These are phyloP conservation scores for Drosophila rhopaloa DNA, from an alignment of 1,140 invertebrate genomes.

Conservation along the genomic window DNA sequence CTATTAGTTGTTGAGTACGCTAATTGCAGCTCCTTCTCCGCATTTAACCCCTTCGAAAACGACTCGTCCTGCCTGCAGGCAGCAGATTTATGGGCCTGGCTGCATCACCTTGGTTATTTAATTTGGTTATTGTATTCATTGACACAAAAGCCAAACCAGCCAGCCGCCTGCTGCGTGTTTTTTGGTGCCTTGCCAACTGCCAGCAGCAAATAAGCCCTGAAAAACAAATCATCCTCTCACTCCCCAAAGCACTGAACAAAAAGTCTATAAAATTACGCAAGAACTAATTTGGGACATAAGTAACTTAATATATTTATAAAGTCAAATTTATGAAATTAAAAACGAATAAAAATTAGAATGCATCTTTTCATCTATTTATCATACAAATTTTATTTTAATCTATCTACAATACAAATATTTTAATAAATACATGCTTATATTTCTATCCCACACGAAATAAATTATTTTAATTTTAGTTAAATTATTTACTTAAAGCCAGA, in stretches of 20 bases:
- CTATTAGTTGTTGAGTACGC: slow-evolving; percentile 60
- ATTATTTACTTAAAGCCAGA: too few relatives aligned
- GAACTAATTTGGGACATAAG: background rate
- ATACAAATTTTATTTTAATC: too few relatives aligned
- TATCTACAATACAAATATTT: too few relatives aligned
- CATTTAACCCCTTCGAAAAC: slow-evolving; percentile 42
- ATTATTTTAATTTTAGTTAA: too few relatives aligned
- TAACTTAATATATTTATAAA: background rate
- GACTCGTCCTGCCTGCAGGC: slow-evolving; percentile 17
- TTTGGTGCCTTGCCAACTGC: slow-evolving; percentile 52
- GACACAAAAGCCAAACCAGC: slow-evolving; percentile 73
- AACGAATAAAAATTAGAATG: too few relatives aligned
- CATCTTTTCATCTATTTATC: too few relatives aligned
- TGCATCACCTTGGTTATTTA: slow-evolving; percentile 80
- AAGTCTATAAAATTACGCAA: background rate
- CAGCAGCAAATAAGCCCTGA: slow-evolving; percentile 48
- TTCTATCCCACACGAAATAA: too few relatives aligned
- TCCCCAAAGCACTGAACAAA: slow-evolving; percentile 13
- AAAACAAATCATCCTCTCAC: slow-evolving; percentile 48
- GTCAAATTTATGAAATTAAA: too few relatives aligned
- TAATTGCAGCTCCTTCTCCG: slow-evolving; percentile 38
- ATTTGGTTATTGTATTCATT: slow-evolving; percentile 84
- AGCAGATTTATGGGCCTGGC: slow-evolving; percentile 45
- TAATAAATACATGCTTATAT: too few relatives aligned
- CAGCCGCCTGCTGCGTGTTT: slow-evolving; percentile 58